Percentiles rank a stretch among this genome's conserved stretches.
These are phyloP conservation scores for Myxocyprinus asiaticus DNA, from an alignment of 2,113 vertebrate genomes.

Conservation along the genomic window DNA sequence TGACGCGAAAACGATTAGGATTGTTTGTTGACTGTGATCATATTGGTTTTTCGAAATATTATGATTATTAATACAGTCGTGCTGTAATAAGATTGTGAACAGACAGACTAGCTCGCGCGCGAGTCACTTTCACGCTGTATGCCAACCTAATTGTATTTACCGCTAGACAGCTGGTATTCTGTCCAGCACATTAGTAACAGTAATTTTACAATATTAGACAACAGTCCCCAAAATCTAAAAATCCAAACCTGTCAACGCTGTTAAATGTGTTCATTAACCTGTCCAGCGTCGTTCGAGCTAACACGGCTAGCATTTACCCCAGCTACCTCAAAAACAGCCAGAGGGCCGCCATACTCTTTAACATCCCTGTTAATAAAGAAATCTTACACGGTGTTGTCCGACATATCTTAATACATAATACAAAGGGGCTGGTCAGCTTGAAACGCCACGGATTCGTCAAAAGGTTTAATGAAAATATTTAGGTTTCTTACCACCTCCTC, in stretches of 20 bases:
- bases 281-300: not conserved
- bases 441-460: not conserved
- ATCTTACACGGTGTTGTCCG: not conserved
- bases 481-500: slow-evolving; percentile 78
- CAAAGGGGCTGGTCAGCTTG: not conserved
- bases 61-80: no score
- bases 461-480: slow-evolving; percentile 45
- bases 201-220: not conserved
- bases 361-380: not conserved
- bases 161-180: not conserved
- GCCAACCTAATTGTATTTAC: not conserved
- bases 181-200: not conserved
- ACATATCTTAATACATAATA: not conserved
- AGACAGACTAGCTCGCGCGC: not conserved
- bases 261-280: not conserved
- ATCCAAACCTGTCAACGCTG: no score
- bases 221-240: not conserved
- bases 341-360: slow-evolving; percentile 22
- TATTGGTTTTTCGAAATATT: not conserved
- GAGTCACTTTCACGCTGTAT: slow-evolving; percentile 1
- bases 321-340: slow-evolving; percentile 3
- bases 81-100: not conserved
- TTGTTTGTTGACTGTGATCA: not conserved
- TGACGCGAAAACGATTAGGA: not conserved
- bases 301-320: slow-evolving; percentile 18